Evolutionary conservation across 2,113 vertebrate genomes (phyloP).

Genomic region (Dicerorhinus sumatrensis): DNA sequence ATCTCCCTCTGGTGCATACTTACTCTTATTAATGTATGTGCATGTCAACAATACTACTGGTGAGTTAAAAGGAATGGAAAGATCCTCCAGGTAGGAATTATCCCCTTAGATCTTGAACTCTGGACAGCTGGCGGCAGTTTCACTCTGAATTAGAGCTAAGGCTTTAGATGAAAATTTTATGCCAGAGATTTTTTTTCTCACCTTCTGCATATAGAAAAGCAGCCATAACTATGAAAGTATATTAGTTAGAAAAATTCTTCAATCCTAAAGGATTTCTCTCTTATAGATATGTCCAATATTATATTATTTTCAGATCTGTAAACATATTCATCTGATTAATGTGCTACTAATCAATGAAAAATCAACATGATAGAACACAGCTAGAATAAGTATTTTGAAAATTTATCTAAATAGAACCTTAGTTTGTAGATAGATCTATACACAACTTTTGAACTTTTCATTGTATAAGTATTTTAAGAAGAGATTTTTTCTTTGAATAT

Average conservation of each 20-base stretch:
- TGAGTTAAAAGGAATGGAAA: not conserved
- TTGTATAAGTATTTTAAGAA: not conserved
- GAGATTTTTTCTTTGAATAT: not conserved
- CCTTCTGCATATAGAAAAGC: not conserved
- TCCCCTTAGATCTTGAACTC: not conserved
- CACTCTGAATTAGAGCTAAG: conserved; percentile 23
- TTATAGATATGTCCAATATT: not conserved
- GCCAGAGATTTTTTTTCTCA: not conserved
- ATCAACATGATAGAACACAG: not conserved
- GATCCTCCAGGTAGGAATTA: not conserved
- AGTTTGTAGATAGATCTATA: not conserved
- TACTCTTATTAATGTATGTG: not conserved
- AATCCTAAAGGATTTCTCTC: not conserved
- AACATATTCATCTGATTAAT: conserved; percentile 46
- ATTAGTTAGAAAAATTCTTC: not conserved
- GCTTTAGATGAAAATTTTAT: conserved; percentile 41
- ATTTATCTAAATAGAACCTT: not conserved
- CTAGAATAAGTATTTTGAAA: not conserved
- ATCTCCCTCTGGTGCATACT: not conserved
- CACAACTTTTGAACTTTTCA: not conserved
- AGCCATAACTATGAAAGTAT: not conserved
- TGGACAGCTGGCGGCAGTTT: conserved; percentile 24
- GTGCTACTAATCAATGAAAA: not conserved
- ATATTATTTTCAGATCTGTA: not conserved
- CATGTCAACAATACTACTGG: not conserved